Conservation (phyloP, 2,888 invertebrate genomes). For the Thymelicus lineola region DNA sequence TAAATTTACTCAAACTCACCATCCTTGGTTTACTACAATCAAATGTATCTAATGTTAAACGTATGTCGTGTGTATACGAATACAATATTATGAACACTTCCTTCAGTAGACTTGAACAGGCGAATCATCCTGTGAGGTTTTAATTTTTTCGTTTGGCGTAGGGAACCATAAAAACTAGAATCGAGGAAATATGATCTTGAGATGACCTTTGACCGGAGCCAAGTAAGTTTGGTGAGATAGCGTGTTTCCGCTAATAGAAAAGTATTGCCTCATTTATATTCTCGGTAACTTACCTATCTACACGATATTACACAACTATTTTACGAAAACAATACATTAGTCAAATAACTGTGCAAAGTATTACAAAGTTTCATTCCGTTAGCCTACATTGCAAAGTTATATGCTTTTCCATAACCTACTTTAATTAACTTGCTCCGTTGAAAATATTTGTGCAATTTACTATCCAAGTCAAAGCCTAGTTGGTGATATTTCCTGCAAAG, state of each 20-base stretch:
- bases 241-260: slow-evolving; percentile 10
- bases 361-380: slow-evolving; percentile 25
- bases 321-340: slow-evolving; percentile 24
- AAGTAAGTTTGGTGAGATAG: slow-evolving; percentile 2
- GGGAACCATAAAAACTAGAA: not conserved
- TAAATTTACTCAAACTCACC: too few species aligned
- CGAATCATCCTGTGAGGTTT: too few species aligned
- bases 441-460: slow-evolving; percentile 20
- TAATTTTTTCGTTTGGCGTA: not conserved
- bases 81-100: too few species aligned
- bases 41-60: too few species aligned
- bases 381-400: slow-evolving; percentile 21
- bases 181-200: slow-evolving; percentile 7
- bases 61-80: too few species aligned
- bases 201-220: not conserved
- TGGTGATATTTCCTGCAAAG: too few species aligned
- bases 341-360: slow-evolving; percentile 22
- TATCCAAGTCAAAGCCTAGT: not conserved
- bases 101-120: too few species aligned
- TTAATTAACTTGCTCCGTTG: slow-evolving; percentile 23
- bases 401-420: slow-evolving; percentile 13
- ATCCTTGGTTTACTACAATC: too few species aligned
- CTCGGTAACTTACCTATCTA: not conserved
- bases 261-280: slow-evolving; percentile 13
- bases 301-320: not conserved